Conservation (phyloP, 2,888 invertebrate species). For the Exocentrus adspersus region DNA sequence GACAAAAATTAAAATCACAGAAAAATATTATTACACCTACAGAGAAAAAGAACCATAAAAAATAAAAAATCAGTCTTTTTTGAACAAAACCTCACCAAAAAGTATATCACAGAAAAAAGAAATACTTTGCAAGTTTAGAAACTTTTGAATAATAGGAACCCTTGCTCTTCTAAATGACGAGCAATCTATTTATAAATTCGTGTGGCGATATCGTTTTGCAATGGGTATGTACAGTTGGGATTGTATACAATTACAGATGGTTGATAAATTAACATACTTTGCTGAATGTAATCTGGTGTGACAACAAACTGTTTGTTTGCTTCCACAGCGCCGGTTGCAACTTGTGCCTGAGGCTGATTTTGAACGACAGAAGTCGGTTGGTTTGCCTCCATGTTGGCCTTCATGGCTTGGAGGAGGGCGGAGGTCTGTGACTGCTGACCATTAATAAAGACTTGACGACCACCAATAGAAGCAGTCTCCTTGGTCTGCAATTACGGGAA, state of each 20-base stretch:
- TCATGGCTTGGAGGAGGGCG: slow-evolving; percentile 59
- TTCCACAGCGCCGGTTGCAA: slow-evolving; percentile 46
- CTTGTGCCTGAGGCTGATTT: slow-evolving; percentile 36
- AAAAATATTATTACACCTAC: slow-evolving; percentile 21
- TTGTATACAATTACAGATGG: slow-evolving; percentile 64
- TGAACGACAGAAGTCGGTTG: slow-evolving; percentile 34
- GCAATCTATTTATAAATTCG: slow-evolving; percentile 46
- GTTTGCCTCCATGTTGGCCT: slow-evolving; percentile 52
- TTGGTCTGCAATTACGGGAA: slow-evolving; percentile 38
- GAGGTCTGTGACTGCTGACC: slow-evolving; percentile 61
- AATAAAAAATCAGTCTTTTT: slow-evolving; percentile 45
- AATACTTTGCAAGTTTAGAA: slow-evolving; percentile 44
- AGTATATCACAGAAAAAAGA: slow-evolving; percentile 49
- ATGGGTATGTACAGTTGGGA: slow-evolving; percentile 63
- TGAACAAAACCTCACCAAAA: slow-evolving; percentile 41
- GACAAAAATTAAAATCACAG: slow-evolving; percentile 30
- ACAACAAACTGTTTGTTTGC: slow-evolving; percentile 79
- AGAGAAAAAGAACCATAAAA: slow-evolving; percentile 30
- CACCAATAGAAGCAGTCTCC: slow-evolving; percentile 38
- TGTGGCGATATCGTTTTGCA: slow-evolving; percentile 61
- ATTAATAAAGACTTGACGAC: slow-evolving; percentile 60
- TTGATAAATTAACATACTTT: slow-evolving; percentile 77
- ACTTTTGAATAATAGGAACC: slow-evolving; percentile 43
- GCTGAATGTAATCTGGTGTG: slow-evolving; percentile 92
- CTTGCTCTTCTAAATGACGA: slow-evolving; percentile 33